phyloP scores from a whole-genome alignment of 2,888 invertebrate genomes.

The Orchesellides sinensis region DNA sequence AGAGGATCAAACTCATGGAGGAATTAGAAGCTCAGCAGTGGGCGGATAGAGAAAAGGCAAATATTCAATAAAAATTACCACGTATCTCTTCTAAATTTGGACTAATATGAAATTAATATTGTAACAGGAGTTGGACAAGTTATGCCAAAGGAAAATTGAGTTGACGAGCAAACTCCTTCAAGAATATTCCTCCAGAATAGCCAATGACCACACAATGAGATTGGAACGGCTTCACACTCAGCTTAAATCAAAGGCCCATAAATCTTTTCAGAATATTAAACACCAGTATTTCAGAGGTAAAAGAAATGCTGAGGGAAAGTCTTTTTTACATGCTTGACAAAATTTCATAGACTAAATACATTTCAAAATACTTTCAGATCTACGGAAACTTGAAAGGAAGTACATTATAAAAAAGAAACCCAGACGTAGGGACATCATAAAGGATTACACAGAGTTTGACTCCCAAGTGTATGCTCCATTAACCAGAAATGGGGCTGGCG shows the following conservation, averaged over 20 bases:
- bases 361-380: conserved; percentile 40
- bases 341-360: not conserved
- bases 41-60: conserved; percentile 87
- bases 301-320: too few species aligned
- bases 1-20: conserved; percentile 82
- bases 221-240: conserved; percentile 79
- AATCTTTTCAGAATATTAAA: conserved; percentile 80
- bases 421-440: conserved; percentile 78
- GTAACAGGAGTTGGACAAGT: conserved; percentile 83
- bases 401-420: conserved; percentile 75
- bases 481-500: conserved; percentile 81
- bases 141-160: conserved; percentile 83
- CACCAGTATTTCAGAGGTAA: conserved; percentile 76
- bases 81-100: not conserved
- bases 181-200: conserved; percentile 79
- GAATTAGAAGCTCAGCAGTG: conserved; percentile 91
- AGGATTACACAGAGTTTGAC: conserved; percentile 80
- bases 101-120: not conserved
- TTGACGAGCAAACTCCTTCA: conserved; percentile 83
- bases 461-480: conserved; percentile 83
- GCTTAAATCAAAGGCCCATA: conserved; percentile 80
- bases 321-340: too few species aligned
- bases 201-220: conserved; percentile 77
- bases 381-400: conserved; percentile 68
- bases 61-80: not conserved